Evolutionary conservation across 2,113 vertebrate species (phyloP).

Genomic region (Mormyrus lacerda): DNA sequence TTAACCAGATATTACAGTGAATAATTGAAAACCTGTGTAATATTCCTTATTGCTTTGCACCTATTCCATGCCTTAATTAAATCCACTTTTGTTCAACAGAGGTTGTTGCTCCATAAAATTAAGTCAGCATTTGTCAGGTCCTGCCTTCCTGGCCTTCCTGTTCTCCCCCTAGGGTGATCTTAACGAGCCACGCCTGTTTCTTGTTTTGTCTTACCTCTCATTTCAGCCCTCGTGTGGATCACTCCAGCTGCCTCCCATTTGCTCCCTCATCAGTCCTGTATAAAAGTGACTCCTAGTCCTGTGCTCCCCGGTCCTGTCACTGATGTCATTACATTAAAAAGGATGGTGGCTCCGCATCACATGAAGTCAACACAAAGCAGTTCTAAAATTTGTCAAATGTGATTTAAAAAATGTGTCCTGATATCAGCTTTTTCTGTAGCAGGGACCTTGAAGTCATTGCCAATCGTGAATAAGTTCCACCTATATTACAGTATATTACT

Average conservation of each 20-base stretch:
- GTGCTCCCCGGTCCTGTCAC: too few relatives aligned
- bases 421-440: background rate
- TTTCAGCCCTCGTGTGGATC: too few relatives aligned
- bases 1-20: background rate
- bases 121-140: slow-evolving; percentile 33
- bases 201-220: too few relatives aligned
- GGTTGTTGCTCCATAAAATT: slow-evolving; percentile 45
- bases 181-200: too few relatives aligned
- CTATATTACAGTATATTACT: background rate
- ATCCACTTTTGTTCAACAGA: slow-evolving; percentile 43
- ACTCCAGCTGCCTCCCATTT: too few relatives aligned
- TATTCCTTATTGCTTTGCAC: background rate
- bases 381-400: background rate
- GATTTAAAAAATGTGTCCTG: background rate
- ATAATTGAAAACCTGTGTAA: background rate
- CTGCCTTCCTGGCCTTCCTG: too few relatives aligned
- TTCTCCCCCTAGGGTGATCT: too few relatives aligned
- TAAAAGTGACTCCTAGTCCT: too few relatives aligned
- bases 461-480: background rate
- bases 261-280: too few relatives aligned
- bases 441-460: background rate
- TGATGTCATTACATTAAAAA: slow-evolving; percentile 13
- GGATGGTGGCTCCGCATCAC: background rate
- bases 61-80: background rate
- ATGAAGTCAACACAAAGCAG: background rate